Evolutionary conservation across 2,888 invertebrate species (phyloP).

Genomic region (Saturnia japonica): DNA sequence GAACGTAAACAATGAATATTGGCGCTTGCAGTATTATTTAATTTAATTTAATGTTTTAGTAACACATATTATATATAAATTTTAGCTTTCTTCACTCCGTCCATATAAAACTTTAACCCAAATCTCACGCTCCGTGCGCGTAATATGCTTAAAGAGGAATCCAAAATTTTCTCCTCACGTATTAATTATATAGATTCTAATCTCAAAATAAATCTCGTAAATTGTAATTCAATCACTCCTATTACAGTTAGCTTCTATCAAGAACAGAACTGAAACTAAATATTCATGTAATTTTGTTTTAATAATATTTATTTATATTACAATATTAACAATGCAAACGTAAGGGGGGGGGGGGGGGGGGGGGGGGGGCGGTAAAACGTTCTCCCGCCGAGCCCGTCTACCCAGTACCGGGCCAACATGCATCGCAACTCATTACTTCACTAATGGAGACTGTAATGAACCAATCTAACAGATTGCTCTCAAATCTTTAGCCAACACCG

Average conservation of each 20-base stretch:
- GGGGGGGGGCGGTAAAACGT: not conserved
- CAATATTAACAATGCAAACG: not conserved
- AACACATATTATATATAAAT: too few species aligned
- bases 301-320: not conserved
- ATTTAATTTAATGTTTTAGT: too few species aligned
- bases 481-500: slow-evolving; percentile 73
- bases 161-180: too few species aligned
- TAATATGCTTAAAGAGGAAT: too few species aligned
- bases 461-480: slow-evolving; percentile 81
- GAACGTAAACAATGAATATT: too few species aligned
- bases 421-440: slow-evolving; percentile 80
- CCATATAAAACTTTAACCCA: too few species aligned
- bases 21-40: too few species aligned
- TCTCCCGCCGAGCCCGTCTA: slow-evolving; percentile 53
- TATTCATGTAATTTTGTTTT: not conserved
- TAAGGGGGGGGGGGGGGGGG: too few species aligned
- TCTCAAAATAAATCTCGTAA: not conserved
- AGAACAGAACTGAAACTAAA: not conserved
- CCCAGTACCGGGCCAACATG: slow-evolving; percentile 52
- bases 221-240: not conserved
- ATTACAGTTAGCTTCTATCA: not conserved
- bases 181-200: too few species aligned
- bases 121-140: too few species aligned
- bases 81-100: too few species aligned
- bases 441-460: slow-evolving; percentile 79